phyloP scores from a whole-genome alignment of 2,797 vertebrate species.

The Potorous gilbertii region DNA sequence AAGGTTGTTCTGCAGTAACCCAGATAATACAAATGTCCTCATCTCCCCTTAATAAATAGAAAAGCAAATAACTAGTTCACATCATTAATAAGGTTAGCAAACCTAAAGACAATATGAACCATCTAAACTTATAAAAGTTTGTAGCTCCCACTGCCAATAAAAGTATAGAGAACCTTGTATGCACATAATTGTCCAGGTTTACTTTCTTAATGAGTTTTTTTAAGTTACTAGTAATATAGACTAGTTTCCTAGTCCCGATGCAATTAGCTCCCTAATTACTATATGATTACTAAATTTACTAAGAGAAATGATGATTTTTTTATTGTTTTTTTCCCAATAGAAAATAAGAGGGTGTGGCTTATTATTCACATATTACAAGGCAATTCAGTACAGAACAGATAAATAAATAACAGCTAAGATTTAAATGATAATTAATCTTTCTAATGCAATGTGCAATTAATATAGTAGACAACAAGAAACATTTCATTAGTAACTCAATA shows the following conservation, averaged over 20 bases:
- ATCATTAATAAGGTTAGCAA: conserved; percentile 54
- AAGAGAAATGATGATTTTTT: conserved; percentile 42
- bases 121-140: conserved; percentile 12
- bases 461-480: conserved; percentile 38
- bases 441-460: conserved; percentile 1
- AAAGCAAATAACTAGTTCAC: conserved; percentile 42
- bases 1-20: conserved; percentile 16
- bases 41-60: conserved; percentile 56
- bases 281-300: neutral
- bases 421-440: conserved; percentile 49
- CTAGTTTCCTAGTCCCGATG: conserved; percentile 1
- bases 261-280: conserved; percentile 62
- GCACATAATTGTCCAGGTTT: conserved; percentile 13
- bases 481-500: conserved; percentile 47
- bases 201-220: conserved; percentile 50
- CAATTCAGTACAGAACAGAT: conserved; percentile 29
- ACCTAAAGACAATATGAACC: conserved; percentile 34
- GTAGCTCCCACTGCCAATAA: conserved; percentile 19
- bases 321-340: conserved; percentile 26
- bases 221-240: conserved; percentile 23
- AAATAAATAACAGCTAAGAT: conserved; percentile 24
- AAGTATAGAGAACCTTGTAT: conserved; percentile 33
- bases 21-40: conserved; percentile 40
- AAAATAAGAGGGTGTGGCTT: conserved; percentile 42
- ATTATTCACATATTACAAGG: conserved; percentile 34